Percentiles rank a stretch among this genome's conserved stretches.
phyloP scores from a whole-genome alignment of 1,140 invertebrate genomes.

The Lordiphosa clarofinis region DNA sequence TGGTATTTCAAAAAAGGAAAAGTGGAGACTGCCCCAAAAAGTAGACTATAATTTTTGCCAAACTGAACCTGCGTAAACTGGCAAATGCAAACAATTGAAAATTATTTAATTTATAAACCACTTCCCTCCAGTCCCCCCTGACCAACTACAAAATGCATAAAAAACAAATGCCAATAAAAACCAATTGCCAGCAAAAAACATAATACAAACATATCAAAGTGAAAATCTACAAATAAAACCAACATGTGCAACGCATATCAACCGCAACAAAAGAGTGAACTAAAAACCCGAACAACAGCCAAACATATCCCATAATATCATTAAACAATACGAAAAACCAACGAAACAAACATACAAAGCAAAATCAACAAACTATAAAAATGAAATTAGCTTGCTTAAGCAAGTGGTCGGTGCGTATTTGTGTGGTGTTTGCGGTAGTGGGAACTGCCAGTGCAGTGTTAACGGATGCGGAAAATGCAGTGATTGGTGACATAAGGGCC shows the following conservation, averaged over 20 bases:
- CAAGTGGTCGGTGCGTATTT: conserved; percentile 37
- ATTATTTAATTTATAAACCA: too few relatives aligned
- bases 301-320: conserved; percentile 14
- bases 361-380: background rate
- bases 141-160: background rate
- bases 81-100: background rate
- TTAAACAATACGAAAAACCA: conserved; percentile 10
- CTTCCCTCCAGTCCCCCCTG: background rate
- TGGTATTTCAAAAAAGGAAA: too few relatives aligned
- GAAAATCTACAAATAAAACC: conserved; percentile 1
- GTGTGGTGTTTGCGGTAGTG: conserved; percentile 32
- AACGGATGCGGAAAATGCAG: conserved; percentile 43
- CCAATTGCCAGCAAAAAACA: conserved; percentile 36
- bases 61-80: too few relatives aligned
- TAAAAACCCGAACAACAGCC: conserved; percentile 12
- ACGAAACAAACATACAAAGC: too few relatives aligned
- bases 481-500: conserved; percentile 58
- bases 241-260: conserved; percentile 35
- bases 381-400: conserved; percentile 1
- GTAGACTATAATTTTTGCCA: too few relatives aligned
- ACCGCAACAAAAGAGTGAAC: conserved; percentile 23
- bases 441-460: background rate
- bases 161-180: background rate
- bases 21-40: too few relatives aligned
- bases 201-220: conserved; percentile 5